phyloP scores from a whole-genome alignment of 2,797 vertebrate genomes.

The Choloepus didactylus region DNA sequence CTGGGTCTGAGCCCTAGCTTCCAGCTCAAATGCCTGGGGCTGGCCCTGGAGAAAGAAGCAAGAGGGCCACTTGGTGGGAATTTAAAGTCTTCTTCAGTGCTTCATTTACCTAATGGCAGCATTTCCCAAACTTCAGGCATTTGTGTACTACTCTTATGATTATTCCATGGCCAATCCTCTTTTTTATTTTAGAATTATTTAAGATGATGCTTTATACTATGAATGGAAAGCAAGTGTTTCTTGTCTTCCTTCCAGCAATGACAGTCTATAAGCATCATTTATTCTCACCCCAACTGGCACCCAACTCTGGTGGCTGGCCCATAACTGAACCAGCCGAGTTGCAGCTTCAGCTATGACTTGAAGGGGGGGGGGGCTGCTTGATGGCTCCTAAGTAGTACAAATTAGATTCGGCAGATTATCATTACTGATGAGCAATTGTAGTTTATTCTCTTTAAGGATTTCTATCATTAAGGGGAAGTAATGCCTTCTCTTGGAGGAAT shows the following conservation, averaged over 20 bases:
- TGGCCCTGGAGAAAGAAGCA: neutral
- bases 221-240: neutral
- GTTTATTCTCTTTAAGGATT: slow-evolving; percentile 6
- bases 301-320: neutral
- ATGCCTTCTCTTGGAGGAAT: neutral
- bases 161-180: neutral
- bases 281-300: neutral
- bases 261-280: neutral
- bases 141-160: neutral
- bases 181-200: slow-evolving; percentile 42
- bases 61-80: neutral
- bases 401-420: neutral
- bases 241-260: neutral
- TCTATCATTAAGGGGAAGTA: neutral
- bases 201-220: neutral
- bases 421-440: neutral
- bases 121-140: neutral
- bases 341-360: neutral
- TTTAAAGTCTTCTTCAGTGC: neutral
- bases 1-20: neutral
- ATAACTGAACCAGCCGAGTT: neutral
- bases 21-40: neutral
- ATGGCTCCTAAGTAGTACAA: neutral
- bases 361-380: neutral
- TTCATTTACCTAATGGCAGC: neutral